These are phyloP conservation scores for Alectura lathami DNA, from an alignment of 2,113 vertebrate species.

Conservation along the genomic window DNA sequence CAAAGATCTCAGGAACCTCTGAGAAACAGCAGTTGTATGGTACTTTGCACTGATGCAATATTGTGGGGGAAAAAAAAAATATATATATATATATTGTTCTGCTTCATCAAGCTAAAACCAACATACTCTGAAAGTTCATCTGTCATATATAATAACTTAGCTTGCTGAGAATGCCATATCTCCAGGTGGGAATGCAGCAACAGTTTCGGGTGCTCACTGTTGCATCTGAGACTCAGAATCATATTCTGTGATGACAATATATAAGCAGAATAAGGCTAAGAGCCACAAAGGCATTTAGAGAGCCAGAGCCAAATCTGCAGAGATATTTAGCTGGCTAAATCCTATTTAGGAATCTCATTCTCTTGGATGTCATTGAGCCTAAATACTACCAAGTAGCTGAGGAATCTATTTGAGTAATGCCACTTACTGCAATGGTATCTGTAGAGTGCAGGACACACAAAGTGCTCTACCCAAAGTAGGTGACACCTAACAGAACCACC, in stretches of 20 bases:
- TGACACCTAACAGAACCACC: not conserved
- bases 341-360: not conserved
- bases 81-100: conserved; percentile 28
- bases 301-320: not conserved
- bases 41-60: conserved; percentile 18
- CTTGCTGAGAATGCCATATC: not conserved
- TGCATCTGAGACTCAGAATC: not conserved
- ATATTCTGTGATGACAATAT: not conserved
- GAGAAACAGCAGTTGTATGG: not conserved
- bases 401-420: not conserved
- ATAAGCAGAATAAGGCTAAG: not conserved
- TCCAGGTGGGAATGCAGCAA: not conserved
- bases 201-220: not conserved
- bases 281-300: not conserved
- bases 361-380: not conserved
- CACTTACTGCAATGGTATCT: not conserved
- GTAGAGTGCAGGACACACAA: not conserved
- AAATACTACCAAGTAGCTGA: not conserved
- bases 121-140: conserved; percentile 37
- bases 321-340: not conserved
- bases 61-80: conserved; percentile 37
- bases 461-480: not conserved
- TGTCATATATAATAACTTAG: conserved; percentile 23
- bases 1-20: not conserved
- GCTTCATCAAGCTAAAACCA: conserved; percentile 46